These are phyloP conservation scores for Piliocolobus tephrosceles DNA, from an alignment of 2,113 vertebrate species.

Conservation along the genomic window DNA sequence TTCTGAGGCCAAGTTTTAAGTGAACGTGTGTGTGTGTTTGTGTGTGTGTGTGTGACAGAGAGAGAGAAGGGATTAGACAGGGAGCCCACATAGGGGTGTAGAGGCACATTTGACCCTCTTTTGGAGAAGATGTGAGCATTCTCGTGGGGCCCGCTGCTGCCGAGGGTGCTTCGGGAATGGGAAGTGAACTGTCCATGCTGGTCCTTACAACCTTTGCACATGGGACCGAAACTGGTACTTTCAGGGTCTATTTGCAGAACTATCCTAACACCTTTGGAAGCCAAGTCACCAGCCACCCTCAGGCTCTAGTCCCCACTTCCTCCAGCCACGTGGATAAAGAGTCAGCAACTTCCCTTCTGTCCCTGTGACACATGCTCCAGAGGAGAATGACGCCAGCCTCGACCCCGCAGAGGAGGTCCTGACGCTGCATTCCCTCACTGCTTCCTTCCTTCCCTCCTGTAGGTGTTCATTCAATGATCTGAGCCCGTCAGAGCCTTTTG, in stretches of 20 bases:
- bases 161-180: background rate
- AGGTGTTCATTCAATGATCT: background rate
- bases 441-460: background rate
- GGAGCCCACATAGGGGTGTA: background rate
- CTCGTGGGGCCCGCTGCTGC: background rate
- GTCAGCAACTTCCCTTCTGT: slow-evolving; percentile 34
- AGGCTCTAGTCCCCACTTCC: slow-evolving; percentile 16
- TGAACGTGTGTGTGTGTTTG: background rate
- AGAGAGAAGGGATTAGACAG: background rate
- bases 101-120: background rate
- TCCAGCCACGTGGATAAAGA: background rate
- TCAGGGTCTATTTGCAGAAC: slow-evolving; percentile 32
- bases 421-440: fast-evolving
- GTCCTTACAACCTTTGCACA: background rate
- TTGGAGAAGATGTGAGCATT: background rate
- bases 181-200: background rate
- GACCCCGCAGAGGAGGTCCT: background rate
- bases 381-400: background rate
- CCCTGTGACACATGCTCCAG: background rate
- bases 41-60: background rate
- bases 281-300: background rate
- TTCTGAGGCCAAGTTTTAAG: slow-evolving; percentile 10
- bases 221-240: background rate
- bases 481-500: background rate
- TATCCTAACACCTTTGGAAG: background rate